phyloP scores from a whole-genome alignment of 1,140 invertebrate species.

The Drosophila navojoa region DNA sequence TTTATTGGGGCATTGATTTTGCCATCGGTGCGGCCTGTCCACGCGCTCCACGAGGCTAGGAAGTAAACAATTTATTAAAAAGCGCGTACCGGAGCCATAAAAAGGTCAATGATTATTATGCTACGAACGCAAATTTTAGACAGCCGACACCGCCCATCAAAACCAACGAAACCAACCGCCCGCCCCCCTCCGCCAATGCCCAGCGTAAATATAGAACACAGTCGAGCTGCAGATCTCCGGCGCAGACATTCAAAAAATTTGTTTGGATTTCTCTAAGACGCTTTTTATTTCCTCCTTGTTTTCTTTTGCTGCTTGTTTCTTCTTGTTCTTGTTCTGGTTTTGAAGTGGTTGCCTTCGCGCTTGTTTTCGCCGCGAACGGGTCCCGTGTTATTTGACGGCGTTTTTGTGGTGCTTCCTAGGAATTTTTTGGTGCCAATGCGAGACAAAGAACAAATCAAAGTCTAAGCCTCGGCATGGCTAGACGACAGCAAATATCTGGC shows the following conservation, averaged over 20 bases:
- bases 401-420: constrained; percentile 48
- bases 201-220: constrained; percentile 7
- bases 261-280: constrained; percentile 18
- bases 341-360: constrained; percentile 24
- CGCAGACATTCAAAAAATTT: constrained; percentile 14
- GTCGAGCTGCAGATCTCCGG: not conserved
- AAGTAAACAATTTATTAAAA: constrained; percentile 80
- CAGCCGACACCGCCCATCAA: no score
- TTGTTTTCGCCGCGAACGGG: not conserved
- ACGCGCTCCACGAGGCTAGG: constrained; percentile 40
- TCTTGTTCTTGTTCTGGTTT: not conserved
- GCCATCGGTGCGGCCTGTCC: constrained; percentile 4
- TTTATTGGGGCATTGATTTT: constrained; percentile 73
- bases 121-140: constrained; percentile 53
- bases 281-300: constrained; percentile 28
- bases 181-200: constrained; percentile 5
- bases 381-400: constrained; percentile 27
- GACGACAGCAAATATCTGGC: not conserved
- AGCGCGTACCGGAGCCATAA: constrained; percentile 64
- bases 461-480: not conserved
- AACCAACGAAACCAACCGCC: not conserved
- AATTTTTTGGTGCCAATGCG: constrained; percentile 31
- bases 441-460: constrained; percentile 3
- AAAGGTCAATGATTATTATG: constrained; percentile 77
- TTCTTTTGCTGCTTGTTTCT: constrained; percentile 19